Base-by-base conservation (phyloP, 2,113 vertebrate species). In the Pygoscelis antarcticus region DNA sequence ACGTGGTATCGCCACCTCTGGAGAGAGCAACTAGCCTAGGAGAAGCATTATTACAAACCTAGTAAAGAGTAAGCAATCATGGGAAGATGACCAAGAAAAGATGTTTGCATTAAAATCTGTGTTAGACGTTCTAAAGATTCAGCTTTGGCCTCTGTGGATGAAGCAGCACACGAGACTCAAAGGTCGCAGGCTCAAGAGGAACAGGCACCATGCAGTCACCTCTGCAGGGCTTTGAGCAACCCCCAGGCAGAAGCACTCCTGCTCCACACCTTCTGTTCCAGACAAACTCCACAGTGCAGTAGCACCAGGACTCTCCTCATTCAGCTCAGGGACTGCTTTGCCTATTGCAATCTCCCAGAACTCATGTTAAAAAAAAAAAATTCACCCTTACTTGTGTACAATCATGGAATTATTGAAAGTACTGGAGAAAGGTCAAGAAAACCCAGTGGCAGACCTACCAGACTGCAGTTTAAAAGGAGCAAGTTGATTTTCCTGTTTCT, bases 1-100 rank as follows among this genome's bases (percentile, higher is more conserved):
- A 57, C 0, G 2, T 10, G 30, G 38, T 22, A 61, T 26, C 1
- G 0, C 29, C 3, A 14, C 4, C 65, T 83, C n/a, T 5, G 7
- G 46, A 68, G 30, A 21, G 27, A 58, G 16, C 44, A 51, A 13
- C 29, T 36, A 47, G 30, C 22, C 54, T 8, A 58, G 38, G 7
- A 88, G 34, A 61, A 88, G 17, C 29, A 40, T 13, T 30, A 38
- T 17, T 30, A 27, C 36, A 47, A 32, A 46, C 16, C n/a, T 40
- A 61, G 23, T 20, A 26, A 49, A n/a, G 36, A 42, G 13, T 13
- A 23, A 42, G 38, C 12, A 40, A 3, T 5, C 27, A 40, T 3
- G 2, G 32, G 40, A 85, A 69, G 54, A 44, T 13, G n/a, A 57
- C 27, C 26, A 40, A 23, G 21, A 74, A 27, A 70, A 68, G 22